These are phyloP conservation scores for Rhineura floridana DNA, from an alignment of 2,113 vertebrate species.

Conservation along the genomic window DNA sequence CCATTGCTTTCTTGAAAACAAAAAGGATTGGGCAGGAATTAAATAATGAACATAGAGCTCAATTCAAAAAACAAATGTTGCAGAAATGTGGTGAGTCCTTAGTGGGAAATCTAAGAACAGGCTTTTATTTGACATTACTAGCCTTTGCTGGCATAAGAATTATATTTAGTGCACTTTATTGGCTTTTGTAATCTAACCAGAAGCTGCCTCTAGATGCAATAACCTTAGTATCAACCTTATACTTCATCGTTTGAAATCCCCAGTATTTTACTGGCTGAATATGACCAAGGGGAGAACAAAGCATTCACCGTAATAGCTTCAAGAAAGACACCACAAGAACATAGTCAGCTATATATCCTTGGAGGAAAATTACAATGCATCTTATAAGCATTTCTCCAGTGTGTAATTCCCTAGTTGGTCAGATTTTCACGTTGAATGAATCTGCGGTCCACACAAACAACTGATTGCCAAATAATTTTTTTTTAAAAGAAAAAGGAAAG, in stretches of 20 bases:
- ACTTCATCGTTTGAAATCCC: conserved; percentile 17
- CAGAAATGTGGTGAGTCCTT: background rate
- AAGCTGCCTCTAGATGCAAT: conserved; percentile 18
- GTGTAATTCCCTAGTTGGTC: conserved; percentile 72
- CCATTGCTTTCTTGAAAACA: background rate
- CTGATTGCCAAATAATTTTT: conserved; percentile 59
- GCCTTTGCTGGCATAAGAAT: background rate
- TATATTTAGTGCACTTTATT: background rate
- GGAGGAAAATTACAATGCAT: conserved; percentile 69
- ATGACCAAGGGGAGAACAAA: conserved; percentile 24
- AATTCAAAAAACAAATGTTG: background rate
- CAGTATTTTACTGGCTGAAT: conserved; percentile 41
- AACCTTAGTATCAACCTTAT: conserved; percentile 24
- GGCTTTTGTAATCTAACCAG: conserved; percentile 16
- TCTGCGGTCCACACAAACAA: conserved; percentile 60
- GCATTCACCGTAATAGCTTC: conserved; percentile 43
- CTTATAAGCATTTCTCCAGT: conserved; percentile 78
- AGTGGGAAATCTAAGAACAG: conserved; percentile 14
- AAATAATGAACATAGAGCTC: background rate
- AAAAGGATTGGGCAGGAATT: background rate
- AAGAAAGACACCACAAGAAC: conserved; percentile 44
- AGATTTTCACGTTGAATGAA: conserved; percentile 76
- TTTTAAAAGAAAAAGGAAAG: conserved; percentile 43
- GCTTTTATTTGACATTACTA: background rate
- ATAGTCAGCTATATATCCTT: conserved; percentile 52